A percentile compares a stretch with the other conserved stretches of the same genome.
Conservation (phyloP, 2,888 invertebrate genomes). For the Monochamus alternatus region DNA sequence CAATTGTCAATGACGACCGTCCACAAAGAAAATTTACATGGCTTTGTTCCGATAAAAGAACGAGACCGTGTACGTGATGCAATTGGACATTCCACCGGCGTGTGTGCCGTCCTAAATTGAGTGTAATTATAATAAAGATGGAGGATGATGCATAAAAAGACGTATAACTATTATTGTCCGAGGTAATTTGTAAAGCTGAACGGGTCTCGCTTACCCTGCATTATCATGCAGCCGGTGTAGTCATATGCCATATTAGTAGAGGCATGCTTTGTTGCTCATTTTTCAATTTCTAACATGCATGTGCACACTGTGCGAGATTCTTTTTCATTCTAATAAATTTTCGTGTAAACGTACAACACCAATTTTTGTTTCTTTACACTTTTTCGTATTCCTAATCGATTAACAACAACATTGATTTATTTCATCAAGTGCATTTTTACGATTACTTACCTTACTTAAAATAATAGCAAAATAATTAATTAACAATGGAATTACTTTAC, state of each 20-base stretch:
- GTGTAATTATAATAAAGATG: conserved; percentile 36
- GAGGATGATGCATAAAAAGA: conserved; percentile 22
- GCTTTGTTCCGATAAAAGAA: conserved; percentile 26
- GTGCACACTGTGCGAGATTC: too few relatives aligned
- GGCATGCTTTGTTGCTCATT: too few relatives aligned
- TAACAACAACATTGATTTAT: too few relatives aligned
- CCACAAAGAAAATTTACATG: conserved; percentile 33
- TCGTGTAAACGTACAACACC: too few relatives aligned
- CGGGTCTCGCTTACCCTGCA: conserved; percentile 12
- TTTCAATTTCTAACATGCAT: too few relatives aligned
- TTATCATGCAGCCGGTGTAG: conserved; percentile 30
- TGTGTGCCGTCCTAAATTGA: conserved; percentile 32
- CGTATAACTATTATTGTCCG: conserved; percentile 30
- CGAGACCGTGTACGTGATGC: conserved; percentile 27
- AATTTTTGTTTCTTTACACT: too few relatives aligned
- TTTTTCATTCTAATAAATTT: too few relatives aligned
- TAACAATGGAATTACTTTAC: too few relatives aligned
- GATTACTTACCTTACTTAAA: too few relatives aligned
- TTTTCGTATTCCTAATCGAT: too few relatives aligned
- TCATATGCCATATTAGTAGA: conserved; percentile 22
- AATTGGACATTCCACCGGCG: conserved; percentile 26
- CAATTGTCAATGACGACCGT: conserved; percentile 7
- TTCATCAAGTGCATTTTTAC: too few relatives aligned
- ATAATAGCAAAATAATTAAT: too few relatives aligned
- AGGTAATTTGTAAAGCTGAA: conserved; percentile 19